Conservation (phyloP, 2,113 vertebrate genomes). For the Gallinago paraguaiae region DNA sequence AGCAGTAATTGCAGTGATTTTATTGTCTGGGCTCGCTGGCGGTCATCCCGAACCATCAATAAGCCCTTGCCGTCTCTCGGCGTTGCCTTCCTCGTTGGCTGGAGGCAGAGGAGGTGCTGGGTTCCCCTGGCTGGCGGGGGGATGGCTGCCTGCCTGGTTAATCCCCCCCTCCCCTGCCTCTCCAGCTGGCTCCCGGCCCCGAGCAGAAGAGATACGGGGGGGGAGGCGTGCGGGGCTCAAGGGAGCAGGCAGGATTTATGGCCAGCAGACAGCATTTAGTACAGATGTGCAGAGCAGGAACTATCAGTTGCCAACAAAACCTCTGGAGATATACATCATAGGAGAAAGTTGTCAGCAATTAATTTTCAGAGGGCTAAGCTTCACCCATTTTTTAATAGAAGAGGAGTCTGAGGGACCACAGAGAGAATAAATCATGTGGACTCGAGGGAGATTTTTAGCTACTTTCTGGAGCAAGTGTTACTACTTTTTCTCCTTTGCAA, state of each 20-base stretch:
- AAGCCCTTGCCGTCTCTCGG: not conserved
- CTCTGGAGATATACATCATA: slow-evolving; percentile 43
- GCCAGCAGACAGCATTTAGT: not conserved
- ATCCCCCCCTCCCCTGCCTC: not conserved
- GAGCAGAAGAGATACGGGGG: not conserved
- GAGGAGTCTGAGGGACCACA: slow-evolving; percentile 31
- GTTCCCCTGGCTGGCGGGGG: not conserved
- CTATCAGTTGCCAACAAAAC: slow-evolving; percentile 41
- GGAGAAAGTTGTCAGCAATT: slow-evolving; percentile 57
- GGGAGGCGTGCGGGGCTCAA: not conserved
- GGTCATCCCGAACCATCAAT: not conserved
- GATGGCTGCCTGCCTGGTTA: not conserved
- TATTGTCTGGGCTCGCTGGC: not conserved
- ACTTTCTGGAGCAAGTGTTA: not conserved
- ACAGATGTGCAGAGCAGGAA: slow-evolving; percentile 59
- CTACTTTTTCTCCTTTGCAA: not conserved
- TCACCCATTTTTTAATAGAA: slow-evolving; percentile 59
- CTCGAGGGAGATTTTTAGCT: not conserved
- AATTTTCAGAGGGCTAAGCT: slow-evolving; percentile 58
- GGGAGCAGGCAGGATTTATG: slow-evolving; percentile 43
- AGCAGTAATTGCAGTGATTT: not conserved
- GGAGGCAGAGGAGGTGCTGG: not conserved
- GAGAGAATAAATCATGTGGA: slow-evolving; percentile 44
- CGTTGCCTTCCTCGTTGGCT: not conserved
- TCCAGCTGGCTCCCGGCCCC: not conserved